Percentiles rank a stretch among this genome's conserved stretches.
Evolutionary conservation across 2,113 vertebrate genomes (phyloP).

Genomic region (Romanogobio albipinnatus): DNA sequence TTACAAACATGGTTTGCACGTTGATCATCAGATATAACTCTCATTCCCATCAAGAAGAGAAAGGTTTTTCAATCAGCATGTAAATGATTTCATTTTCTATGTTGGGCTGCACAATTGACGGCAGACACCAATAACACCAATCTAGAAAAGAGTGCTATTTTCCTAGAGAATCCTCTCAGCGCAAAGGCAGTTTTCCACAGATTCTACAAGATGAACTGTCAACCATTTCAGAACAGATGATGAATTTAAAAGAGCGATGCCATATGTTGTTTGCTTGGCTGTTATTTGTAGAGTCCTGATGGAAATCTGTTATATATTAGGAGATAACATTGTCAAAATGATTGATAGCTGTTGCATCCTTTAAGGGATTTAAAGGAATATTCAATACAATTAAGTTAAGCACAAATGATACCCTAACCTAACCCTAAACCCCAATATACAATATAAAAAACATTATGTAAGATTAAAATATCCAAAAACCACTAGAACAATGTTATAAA

Average conservation of each 20-base stretch:
- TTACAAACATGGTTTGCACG: conserved; percentile 2
- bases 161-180: conserved; percentile 4
- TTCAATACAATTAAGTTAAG: neutral
- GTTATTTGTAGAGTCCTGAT: conserved; percentile 14
- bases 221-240: neutral
- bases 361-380: neutral
- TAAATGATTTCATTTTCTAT: neutral
- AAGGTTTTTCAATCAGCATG: conserved; percentile 17
- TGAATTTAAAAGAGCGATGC: conserved; percentile 10
- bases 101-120: neutral
- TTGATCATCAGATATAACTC: neutral
- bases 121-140: neutral
- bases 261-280: neutral
- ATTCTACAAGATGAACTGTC: neutral
- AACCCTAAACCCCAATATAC: too few species aligned
- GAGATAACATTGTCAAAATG: conserved; percentile 21
- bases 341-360: conserved; percentile 1
- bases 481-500: too few species aligned
- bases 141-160: neutral
- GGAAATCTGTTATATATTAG: neutral
- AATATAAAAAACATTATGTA: too few species aligned
- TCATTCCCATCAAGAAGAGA: neutral
- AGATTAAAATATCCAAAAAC: too few species aligned
- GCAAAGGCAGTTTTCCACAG: neutral
- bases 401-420: neutral